Evolutionary conservation across 2,113 vertebrate genomes (phyloP).

Genomic region (Canis aureus): DNA sequence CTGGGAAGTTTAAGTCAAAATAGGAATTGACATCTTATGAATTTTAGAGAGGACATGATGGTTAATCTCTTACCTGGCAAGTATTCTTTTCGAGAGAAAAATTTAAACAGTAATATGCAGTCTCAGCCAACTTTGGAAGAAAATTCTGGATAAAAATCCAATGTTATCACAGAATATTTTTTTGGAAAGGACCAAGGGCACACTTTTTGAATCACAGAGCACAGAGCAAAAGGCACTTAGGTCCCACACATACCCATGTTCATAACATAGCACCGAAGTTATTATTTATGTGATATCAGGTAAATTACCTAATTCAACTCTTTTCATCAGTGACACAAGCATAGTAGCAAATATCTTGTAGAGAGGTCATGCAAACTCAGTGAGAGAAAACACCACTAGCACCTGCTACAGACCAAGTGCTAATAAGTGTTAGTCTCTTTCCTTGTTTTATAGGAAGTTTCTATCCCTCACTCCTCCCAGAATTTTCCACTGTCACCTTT

Average conservation of each 20-base stretch:
- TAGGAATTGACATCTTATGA: neutral
- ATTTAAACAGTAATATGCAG: neutral
- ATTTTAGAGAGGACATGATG: neutral
- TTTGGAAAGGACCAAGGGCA: neutral
- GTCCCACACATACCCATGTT: neutral
- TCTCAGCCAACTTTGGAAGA: neutral
- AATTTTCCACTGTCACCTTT: constrained; percentile 69
- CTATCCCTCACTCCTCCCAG: neutral
- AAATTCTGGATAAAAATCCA: neutral
- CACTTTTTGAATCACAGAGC: neutral
- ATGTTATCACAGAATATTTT: neutral
- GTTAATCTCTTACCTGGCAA: neutral
- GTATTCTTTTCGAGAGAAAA: neutral
- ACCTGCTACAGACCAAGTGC: neutral
- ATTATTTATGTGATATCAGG: neutral
- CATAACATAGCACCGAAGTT: too few relatives aligned
- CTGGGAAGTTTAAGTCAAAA: neutral
- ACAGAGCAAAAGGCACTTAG: neutral
- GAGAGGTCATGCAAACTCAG: neutral
- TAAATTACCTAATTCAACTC: neutral
- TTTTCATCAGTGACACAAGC: neutral
- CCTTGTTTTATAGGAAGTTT: neutral
- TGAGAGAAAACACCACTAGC: neutral
- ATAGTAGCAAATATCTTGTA: neutral
- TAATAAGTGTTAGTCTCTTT: neutral